Conservation (phyloP, 2,113 vertebrate species). For the Malurus melanocephalus region DNA sequence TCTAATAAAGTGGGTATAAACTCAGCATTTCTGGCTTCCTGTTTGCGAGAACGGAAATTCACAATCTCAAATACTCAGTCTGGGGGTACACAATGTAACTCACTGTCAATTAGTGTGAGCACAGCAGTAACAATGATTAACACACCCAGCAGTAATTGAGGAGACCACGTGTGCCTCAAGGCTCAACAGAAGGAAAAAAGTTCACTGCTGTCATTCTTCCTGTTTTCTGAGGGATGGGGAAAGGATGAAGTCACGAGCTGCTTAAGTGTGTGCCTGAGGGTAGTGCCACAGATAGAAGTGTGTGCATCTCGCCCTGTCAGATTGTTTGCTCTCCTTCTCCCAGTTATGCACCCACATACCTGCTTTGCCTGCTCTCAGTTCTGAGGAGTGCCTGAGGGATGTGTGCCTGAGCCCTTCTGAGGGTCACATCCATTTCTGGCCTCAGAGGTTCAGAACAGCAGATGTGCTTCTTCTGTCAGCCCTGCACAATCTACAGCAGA, state of each 20-base stretch:
- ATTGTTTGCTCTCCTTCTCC: neutral
- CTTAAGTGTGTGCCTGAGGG: neutral
- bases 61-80: neutral
- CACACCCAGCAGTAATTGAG: neutral
- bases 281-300: neutral
- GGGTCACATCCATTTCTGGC: neutral
- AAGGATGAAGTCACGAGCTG: neutral
- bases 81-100: neutral
- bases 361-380: neutral
- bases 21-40: neutral
- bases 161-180: rapidly evolving
- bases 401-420: neutral
- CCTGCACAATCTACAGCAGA: neutral
- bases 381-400: neutral
- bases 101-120: neutral
- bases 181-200: neutral
- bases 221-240: neutral
- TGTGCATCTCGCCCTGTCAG: rapidly evolving
- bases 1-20: neutral
- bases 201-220: neutral
- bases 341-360: neutral
- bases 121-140: neutral
- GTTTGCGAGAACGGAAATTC: neutral
- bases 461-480: neutral
- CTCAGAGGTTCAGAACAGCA: neutral